Conservation (phyloP, 1,140 invertebrate species). For the Uloborus diversus region DNA sequence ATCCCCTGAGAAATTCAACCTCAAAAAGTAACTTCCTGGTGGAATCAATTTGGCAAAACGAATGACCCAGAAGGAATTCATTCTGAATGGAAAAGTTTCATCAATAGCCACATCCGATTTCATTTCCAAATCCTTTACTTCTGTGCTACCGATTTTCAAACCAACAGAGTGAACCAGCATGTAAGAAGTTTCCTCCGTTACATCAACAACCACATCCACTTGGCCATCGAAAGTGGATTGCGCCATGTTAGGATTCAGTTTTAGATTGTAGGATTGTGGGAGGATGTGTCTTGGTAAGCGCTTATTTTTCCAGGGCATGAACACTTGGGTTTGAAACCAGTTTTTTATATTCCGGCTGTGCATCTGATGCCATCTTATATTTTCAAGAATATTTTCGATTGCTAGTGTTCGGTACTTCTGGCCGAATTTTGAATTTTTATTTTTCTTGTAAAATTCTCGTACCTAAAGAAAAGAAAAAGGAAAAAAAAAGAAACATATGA, state of each 20-base stretch:
- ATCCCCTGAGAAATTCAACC: slow-evolving; percentile 63
- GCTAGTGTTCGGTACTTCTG: background rate
- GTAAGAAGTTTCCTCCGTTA: slow-evolving; percentile 62
- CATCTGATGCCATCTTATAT: slow-evolving; percentile 21
- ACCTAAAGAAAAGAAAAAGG: slow-evolving; percentile 14
- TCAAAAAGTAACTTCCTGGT: slow-evolving; percentile 71
- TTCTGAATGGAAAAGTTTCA: slow-evolving; percentile 67
- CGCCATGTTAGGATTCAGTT: slow-evolving; percentile 76
- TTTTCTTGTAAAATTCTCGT: background rate
- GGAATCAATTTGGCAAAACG: slow-evolving; percentile 68
- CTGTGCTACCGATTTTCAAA: slow-evolving; percentile 63
- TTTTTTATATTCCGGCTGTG: background rate
- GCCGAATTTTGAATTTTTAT: background rate
- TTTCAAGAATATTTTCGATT: background rate
- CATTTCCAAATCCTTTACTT: slow-evolving; percentile 55
- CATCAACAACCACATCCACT: slow-evolving; percentile 75
- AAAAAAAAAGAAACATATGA: no score
- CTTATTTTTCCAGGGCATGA: slow-evolving; percentile 38
- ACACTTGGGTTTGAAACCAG: slow-evolving; percentile 12
- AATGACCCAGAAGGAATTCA: slow-evolving; percentile 76
- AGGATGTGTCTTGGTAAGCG: slow-evolving; percentile 74
- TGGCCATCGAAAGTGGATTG: slow-evolving; percentile 75
- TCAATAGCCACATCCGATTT: slow-evolving; percentile 56
- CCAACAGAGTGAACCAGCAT: slow-evolving; percentile 66
- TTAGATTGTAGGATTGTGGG: slow-evolving; percentile 79